Conservation (phyloP, 2,797 vertebrate genomes). For the Sebastes kiyomatsui region DNA sequence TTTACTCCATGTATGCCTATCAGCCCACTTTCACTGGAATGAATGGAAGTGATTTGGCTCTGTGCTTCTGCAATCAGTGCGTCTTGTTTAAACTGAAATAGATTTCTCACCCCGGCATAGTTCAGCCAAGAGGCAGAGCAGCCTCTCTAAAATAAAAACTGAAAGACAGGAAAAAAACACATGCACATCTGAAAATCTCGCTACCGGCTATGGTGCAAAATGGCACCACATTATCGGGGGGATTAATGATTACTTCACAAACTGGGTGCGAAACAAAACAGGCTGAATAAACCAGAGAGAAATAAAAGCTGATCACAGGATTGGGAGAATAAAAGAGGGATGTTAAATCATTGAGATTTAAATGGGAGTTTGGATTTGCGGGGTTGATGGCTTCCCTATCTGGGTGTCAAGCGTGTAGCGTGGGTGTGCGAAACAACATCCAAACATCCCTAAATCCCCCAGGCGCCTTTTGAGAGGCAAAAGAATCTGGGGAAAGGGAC, state of each 20-base stretch:
- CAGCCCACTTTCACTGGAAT: slow-evolving; percentile 63
- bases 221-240: slow-evolving; percentile 55
- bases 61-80: slow-evolving; percentile 75
- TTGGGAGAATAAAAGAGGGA: slow-evolving; percentile 50
- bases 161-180: slow-evolving; percentile 17
- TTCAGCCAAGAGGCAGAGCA: slow-evolving; percentile 75
- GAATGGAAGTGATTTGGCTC: slow-evolving; percentile 76
- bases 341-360: slow-evolving; percentile 71
- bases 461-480: slow-evolving; percentile 69
- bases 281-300: slow-evolving; percentile 49
- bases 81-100: slow-evolving; percentile 76
- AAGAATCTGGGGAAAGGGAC: slow-evolving; percentile 72
- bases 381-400: slow-evolving; percentile 57
- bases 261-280: slow-evolving; percentile 54
- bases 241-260: slow-evolving; percentile 71
- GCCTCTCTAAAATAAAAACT: slow-evolving; percentile 56
- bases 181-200: slow-evolving; percentile 42
- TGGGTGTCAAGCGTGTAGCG: slow-evolving; percentile 70
- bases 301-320: slow-evolving; percentile 64
- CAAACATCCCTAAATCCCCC: slow-evolving; percentile 78
- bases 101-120: slow-evolving; percentile 63
- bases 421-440: slow-evolving; percentile 76
- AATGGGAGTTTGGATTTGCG: slow-evolving; percentile 61
- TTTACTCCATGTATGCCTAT: slow-evolving; percentile 32
- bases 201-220: slow-evolving; percentile 46